A percentile compares a stretch with the other conserved stretches of the same genome.
These are phyloP conservation scores for Ia io DNA, from an alignment of 2,113 vertebrate genomes.

Conservation along the genomic window DNA sequence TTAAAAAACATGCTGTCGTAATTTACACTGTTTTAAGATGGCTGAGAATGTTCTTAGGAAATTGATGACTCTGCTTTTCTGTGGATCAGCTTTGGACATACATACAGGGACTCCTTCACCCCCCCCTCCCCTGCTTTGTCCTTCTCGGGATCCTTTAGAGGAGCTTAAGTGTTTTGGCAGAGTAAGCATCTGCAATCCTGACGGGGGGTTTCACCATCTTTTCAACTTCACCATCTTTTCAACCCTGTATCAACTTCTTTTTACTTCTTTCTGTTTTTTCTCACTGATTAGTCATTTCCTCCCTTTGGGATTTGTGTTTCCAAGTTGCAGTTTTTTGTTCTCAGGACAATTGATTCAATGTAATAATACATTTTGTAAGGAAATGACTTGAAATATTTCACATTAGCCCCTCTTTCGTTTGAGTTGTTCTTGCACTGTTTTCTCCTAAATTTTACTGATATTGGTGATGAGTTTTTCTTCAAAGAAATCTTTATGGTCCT, in stretches of 20 bases:
- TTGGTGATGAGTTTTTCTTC: not conserved
- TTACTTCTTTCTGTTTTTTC: not conserved
- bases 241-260: not conserved
- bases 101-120: not conserved
- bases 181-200: not conserved
- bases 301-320: not conserved
- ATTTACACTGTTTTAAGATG: constrained; percentile 52
- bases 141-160: not conserved
- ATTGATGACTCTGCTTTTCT: constrained; percentile 68
- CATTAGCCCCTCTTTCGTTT: not conserved
- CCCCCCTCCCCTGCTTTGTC: not conserved
- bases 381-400: not conserved
- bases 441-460: not conserved
- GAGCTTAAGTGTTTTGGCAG: not conserved
- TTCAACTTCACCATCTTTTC: not conserved
- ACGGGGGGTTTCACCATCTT: not conserved
- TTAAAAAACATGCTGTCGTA: not conserved
- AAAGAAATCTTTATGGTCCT: not conserved
- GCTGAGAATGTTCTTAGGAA: constrained; percentile 58
- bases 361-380: not conserved
- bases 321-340: constrained; percentile 46
- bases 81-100: constrained; percentile 40
- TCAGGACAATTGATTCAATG: not conserved
- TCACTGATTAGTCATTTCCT: not conserved
- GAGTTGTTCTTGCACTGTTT: not conserved